Evolutionary conservation across 1,140 invertebrate genomes (phyloP).

Genomic region (Sitobion miscanthi): DNA sequence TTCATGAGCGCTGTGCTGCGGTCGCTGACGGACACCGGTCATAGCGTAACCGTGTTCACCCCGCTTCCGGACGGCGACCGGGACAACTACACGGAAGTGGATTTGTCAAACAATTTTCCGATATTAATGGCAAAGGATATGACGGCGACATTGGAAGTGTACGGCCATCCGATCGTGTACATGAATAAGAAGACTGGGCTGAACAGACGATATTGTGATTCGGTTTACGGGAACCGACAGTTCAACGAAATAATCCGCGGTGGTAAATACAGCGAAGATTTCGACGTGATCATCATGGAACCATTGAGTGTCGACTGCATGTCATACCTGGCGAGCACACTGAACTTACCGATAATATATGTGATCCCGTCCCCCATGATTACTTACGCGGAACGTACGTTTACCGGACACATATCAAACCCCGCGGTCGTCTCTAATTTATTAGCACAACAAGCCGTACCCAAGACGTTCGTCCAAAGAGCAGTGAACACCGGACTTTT

Average conservation of each 20-base stretch:
- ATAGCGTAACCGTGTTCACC: constrained; percentile 61
- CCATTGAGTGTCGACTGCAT: neutral
- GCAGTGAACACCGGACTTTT: neutral
- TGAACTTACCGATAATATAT: neutral
- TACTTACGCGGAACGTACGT: neutral
- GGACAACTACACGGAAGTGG: neutral
- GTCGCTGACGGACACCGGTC: constrained; percentile 60
- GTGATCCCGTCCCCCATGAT: neutral
- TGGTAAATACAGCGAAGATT: neutral
- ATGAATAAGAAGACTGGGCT: neutral
- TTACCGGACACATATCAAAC: neutral
- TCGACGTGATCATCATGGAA: neutral
- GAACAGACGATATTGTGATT: neutral
- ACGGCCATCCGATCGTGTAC: neutral
- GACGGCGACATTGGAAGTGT: neutral
- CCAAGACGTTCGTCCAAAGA: neutral
- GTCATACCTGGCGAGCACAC: neutral
- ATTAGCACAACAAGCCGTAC: neutral
- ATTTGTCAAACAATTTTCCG: neutral
- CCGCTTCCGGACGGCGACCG: neutral
- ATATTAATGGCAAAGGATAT: neutral
- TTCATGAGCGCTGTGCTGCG: constrained; percentile 62
- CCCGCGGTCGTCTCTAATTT: neutral
- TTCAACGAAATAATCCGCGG: neutral
- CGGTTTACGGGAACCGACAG: neutral